Evolutionary conservation across 2,888 invertebrate genomes (phyloP).

Genomic region (Cremastinae sp.): DNA sequence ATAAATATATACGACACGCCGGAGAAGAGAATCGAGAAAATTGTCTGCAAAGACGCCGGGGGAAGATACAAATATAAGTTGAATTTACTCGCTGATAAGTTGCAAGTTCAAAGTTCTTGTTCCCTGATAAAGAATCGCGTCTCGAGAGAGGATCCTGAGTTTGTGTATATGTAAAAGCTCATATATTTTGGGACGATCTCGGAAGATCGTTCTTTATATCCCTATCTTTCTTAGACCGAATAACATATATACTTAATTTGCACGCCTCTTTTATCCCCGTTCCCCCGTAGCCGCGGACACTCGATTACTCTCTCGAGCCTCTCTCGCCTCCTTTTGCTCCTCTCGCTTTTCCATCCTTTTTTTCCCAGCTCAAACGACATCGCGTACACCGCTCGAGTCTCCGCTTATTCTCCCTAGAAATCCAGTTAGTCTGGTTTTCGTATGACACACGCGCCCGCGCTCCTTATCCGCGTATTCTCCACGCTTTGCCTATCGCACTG

Average conservation of each 20-base stretch:
- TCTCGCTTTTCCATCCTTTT: not conserved
- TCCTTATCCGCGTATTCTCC: constrained; percentile 16
- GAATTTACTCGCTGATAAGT: too few relatives aligned
- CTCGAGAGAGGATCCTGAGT: constrained; percentile 1
- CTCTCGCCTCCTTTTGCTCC: constrained; percentile 5
- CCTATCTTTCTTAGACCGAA: constrained; percentile 29
- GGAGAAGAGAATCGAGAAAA: too few relatives aligned
- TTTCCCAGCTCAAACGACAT: constrained; percentile 4
- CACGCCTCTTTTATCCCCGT: constrained; percentile 20
- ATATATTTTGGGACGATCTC: constrained; percentile 27
- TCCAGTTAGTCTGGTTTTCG: constrained; percentile 57
- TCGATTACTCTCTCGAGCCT: constrained; percentile 35
- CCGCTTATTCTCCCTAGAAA: constrained; percentile 36
- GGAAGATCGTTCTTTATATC: constrained; percentile 39
- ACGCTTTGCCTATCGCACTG: not conserved
- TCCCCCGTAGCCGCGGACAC: constrained; percentile 9
- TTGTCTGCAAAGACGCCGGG: too few relatives aligned
- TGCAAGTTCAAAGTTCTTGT: too few relatives aligned
- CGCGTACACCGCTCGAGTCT: constrained; percentile 5
- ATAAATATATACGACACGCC: too few relatives aligned
- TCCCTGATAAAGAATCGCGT: constrained; percentile 8
- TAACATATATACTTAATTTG: constrained; percentile 22
- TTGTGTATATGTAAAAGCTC: not conserved
- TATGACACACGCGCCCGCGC: constrained; percentile 36
- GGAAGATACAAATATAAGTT: too few relatives aligned